Conservation (phyloP, 2,113 vertebrate genomes). For the crab-eating macaque (Macaca fascicularis) region T2T-MFA8v1.1 NC_088388.1:74818501-74819000, state of each 20-base stretch:
- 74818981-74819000: background rate
- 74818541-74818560: background rate
- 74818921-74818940: background rate
- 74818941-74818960: background rate
- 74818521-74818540: background rate
- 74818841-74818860: background rate
- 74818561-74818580: background rate
- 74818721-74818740: background rate
- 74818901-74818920: background rate
- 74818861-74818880: background rate
- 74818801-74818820: background rate
- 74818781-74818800: background rate
- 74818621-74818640: background rate
- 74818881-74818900: background rate
- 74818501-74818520: background rate
- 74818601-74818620: background rate
- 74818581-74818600: background rate
- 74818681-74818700: background rate
- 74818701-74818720: background rate
- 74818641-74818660: background rate
- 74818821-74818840: background rate
- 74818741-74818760: background rate
- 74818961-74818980: background rate
- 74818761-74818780: background rate
- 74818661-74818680: conserved; percentile 16